Evolutionary conservation across 30 jellyfish, hydroid and myxozoan species (phyloP), one percentile per base, ranked within the genome.

Genomic region (Chrysaora quinquecirrha): DNA sequence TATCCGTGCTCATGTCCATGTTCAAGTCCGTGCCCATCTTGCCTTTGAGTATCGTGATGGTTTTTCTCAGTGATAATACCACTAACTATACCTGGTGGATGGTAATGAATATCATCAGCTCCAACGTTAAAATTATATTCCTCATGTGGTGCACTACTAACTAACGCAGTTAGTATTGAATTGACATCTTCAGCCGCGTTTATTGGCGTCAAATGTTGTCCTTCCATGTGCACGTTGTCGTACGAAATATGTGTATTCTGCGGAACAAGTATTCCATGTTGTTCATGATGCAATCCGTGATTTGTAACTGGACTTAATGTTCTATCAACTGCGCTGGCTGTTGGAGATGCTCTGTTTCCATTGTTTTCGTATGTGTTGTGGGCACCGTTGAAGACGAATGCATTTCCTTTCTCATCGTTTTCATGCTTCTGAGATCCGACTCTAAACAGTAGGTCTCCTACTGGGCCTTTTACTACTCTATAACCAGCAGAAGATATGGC

Each of bases 181-280:
- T 80, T 80, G 38, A 82, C 48, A 70, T 82, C 74, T 35, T 82
- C 92, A 19, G 92, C 29, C 2, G 92, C 92, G 16, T 60, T 85
- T 52, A 68, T 71, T 2, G 92, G 92, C 29, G 68, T 48, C 69
- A 82, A 14, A 27, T 82, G 92, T 22, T 58, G 92, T 25, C 92
- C 92, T 38, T 49, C 92, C 34, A 2, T 34, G 64, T 82, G 92
- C 47, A 69, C 92, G 38, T 82, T 49, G 20, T 21, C 16, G n/a
- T 28, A 9, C 6, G 85, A 72, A 24, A 48, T 33, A 11, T 32
- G 70, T 14, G 30, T 25, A 69, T 82, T 81, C 4, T 64, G 64
- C 50, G 92, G 92, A 14, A 71, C 73, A 0, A 82, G 64, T 16
- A 82, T 68, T 30, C 85, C 85, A 34, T 82, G 92, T 19, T 63